A percentile compares a stretch with the other conserved stretches of the same genome.
Conservation (phyloP, 2,113 vertebrate genomes). For the Pleuronectes platessa region DNA sequence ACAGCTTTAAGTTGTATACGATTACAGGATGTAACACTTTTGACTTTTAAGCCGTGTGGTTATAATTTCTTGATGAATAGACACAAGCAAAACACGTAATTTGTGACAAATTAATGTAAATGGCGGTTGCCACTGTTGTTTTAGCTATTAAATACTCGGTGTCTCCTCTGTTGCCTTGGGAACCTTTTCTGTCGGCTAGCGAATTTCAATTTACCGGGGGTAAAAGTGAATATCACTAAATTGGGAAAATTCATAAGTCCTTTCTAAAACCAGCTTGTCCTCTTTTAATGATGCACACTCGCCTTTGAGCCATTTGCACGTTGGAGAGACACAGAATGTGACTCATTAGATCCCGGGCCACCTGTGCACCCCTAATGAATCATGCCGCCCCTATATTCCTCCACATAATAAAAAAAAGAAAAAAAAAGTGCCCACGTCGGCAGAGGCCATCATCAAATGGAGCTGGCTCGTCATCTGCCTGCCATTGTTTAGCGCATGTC, state of each 20-base stretch:
- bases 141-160: not conserved
- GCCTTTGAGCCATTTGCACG: conserved; percentile 28
- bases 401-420: conserved; percentile 13
- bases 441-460: conserved; percentile 69
- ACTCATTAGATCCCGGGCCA: conserved; percentile 70
- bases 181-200: not conserved
- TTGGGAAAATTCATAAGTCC: not conserved
- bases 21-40: not conserved
- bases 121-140: not conserved
- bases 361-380: conserved; percentile 72
- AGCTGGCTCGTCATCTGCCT: conserved; percentile 72
- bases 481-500: conserved; percentile 83
- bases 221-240: not conserved
- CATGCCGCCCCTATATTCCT: conserved; percentile 49
- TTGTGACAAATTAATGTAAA: not conserved
- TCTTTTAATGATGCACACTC: not conserved
- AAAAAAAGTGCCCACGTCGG: conserved; percentile 39
- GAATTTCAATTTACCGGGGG: not conserved
- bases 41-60: not conserved
- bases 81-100: not conserved
- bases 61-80: not conserved
- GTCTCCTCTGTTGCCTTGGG: not conserved
- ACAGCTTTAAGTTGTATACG: conserved; percentile 8
- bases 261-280: conserved; percentile 3
- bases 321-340: conserved; percentile 41